phyloP scores from a whole-genome alignment of 2,113 vertebrate species.

The Pseudorhombus dupliciocellatus region DNA sequence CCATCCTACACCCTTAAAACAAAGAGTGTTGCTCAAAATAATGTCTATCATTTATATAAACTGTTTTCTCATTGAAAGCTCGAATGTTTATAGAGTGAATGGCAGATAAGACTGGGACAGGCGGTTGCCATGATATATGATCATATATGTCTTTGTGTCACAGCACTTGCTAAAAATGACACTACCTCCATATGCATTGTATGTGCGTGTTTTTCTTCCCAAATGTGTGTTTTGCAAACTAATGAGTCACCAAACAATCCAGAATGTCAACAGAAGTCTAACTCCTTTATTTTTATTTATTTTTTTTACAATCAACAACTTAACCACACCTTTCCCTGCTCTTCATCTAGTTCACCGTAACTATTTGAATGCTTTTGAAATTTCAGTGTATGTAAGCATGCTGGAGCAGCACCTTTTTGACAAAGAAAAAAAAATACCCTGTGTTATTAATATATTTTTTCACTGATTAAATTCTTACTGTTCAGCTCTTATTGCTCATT shows the following conservation, averaged over 20 bases:
- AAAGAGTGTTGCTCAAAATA: no score
- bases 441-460: constrained; percentile 44
- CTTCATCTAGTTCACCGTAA: constrained; percentile 48
- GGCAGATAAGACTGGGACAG: not conserved
- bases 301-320: constrained; percentile 36
- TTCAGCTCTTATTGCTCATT: constrained; percentile 98
- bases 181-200: constrained; percentile 17
- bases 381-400: constrained; percentile 58
- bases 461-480: constrained; percentile 83
- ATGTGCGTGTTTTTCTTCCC: constrained; percentile 27
- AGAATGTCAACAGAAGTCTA: constrained; percentile 48
- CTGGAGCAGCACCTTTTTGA: constrained; percentile 59
- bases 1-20: no score
- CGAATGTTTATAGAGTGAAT: not conserved
- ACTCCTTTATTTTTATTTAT: constrained; percentile 22
- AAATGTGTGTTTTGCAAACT: constrained; percentile 48
- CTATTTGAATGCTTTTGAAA: constrained; percentile 62
- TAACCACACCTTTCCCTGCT: constrained; percentile 39
- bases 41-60: not conserved
- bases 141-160: constrained; percentile 28
- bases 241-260: constrained; percentile 52
- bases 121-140: constrained; percentile 16
- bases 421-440: constrained; percentile 57
- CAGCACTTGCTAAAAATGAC: constrained; percentile 35
- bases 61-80: not conserved